Conservation (phyloP, 2,797 vertebrate genomes). For the Nyctibius grandis region DNA sequence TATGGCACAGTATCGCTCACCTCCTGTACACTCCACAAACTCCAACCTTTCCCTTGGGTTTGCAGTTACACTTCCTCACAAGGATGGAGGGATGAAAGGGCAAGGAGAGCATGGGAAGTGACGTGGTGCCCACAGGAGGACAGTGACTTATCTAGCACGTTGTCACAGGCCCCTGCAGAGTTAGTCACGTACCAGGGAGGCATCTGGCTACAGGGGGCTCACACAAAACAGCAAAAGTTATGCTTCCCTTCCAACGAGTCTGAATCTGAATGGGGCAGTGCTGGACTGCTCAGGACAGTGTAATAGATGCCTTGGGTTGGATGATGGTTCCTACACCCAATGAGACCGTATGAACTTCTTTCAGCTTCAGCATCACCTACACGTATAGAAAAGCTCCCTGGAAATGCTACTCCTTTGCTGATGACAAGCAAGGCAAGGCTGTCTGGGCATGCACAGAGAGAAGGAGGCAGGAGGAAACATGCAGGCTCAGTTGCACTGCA, state of each 20-base stretch:
- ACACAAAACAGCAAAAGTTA: background rate
- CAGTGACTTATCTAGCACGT: fast-evolving
- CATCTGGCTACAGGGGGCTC: background rate
- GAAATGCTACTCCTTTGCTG: background rate
- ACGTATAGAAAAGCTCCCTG: background rate
- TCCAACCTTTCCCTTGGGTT: background rate
- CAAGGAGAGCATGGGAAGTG: background rate
- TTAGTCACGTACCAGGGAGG: background rate
- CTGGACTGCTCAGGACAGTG: background rate
- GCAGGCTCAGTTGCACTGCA: background rate
- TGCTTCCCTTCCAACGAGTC: background rate
- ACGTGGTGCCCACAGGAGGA: background rate
- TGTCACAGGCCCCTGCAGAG: background rate
- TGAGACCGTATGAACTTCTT: background rate
- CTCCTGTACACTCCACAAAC: background rate
- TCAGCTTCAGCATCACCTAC: too few species aligned
- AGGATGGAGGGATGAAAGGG: background rate
- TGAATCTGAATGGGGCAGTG: fast-evolving
- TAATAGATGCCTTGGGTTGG: background rate
- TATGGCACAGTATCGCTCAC: background rate
- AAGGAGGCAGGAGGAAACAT: background rate
- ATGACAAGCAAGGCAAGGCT: background rate
- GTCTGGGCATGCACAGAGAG: background rate
- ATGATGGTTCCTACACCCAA: fast-evolving
- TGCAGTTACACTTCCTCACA: background rate